phyloP scores from a whole-genome alignment of 35 echinoderm and acorn worm species.

The Ptychodera flava region DNA sequence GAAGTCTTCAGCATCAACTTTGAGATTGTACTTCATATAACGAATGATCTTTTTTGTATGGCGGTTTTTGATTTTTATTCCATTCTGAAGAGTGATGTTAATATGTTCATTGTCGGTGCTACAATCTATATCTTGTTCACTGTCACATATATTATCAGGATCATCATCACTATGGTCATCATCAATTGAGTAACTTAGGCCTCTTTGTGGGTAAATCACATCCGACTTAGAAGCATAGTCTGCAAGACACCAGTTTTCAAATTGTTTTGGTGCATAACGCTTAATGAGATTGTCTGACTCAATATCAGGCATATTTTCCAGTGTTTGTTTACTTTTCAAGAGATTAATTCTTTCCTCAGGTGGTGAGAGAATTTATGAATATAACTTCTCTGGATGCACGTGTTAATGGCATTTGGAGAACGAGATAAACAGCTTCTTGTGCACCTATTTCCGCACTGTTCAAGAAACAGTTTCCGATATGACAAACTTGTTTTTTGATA shows the following conservation, averaged over 20 bases:
- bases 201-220: neutral
- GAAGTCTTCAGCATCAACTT: slow-evolving; percentile 30
- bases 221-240: slow-evolving; percentile 48
- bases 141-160: neutral
- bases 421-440: slow-evolving; percentile 50
- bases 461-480: slow-evolving; percentile 52
- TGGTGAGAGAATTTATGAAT: slow-evolving; percentile 53
- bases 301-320: slow-evolving; percentile 40
- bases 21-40: slow-evolving; percentile 21
- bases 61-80: slow-evolving; percentile 3
- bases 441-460: slow-evolving; percentile 67
- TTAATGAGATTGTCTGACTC: slow-evolving; percentile 7
- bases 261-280: slow-evolving; percentile 33
- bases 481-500: slow-evolving; percentile 29
- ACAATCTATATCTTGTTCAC: neutral
- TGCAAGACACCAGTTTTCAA: slow-evolving; percentile 51
- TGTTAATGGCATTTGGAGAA: slow-evolving; percentile 47
- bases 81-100: neutral
- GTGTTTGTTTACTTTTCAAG: slow-evolving; percentile 17
- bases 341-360: slow-evolving; percentile 32
- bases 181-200: neutral
- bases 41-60: slow-evolving; percentile 5
- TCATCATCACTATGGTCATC: neutral
- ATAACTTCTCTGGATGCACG: slow-evolving; percentile 40
- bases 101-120: neutral